These are phyloP conservation scores for Diabrotica virgifera DNA, from an alignment of 1,140 invertebrate genomes.

Conservation along the genomic window DNA sequence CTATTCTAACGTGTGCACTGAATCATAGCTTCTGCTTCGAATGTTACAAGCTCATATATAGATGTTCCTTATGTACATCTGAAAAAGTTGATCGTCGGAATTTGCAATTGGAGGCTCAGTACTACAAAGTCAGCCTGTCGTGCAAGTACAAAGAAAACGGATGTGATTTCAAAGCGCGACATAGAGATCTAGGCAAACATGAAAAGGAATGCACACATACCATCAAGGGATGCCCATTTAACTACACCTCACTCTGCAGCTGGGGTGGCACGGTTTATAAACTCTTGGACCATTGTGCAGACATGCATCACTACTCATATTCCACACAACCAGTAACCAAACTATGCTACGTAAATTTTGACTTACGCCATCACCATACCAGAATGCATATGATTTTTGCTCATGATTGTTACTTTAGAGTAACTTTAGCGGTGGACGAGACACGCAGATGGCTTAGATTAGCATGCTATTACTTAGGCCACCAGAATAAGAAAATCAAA, in stretches of 20 bases:
- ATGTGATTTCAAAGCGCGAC: background rate
- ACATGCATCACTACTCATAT: too few relatives aligned
- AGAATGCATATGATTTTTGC: too few relatives aligned
- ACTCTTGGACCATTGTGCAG: too few relatives aligned
- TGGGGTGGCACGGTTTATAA: too few relatives aligned
- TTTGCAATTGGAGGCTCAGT: background rate
- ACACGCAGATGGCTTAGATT: too few relatives aligned
- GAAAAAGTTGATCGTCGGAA: background rate
- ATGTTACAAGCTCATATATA: background rate
- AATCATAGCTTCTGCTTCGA: background rate
- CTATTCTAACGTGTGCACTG: background rate
- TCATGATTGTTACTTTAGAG: too few relatives aligned
- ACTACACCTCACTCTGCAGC: background rate
- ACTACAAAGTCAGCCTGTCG: background rate
- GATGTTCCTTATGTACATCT: background rate
- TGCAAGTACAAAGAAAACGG: background rate
- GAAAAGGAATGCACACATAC: background rate
- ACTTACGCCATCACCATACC: too few relatives aligned
- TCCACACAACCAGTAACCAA: too few relatives aligned
- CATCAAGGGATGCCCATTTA: background rate
- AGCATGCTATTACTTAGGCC: too few relatives aligned
- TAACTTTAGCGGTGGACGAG: too few relatives aligned
- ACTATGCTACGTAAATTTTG: too few relatives aligned
- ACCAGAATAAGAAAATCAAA: too few relatives aligned
- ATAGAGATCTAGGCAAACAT: background rate